Conservation (phyloP, 1,140 invertebrate genomes). For the Brachionus sp. region DNA sequence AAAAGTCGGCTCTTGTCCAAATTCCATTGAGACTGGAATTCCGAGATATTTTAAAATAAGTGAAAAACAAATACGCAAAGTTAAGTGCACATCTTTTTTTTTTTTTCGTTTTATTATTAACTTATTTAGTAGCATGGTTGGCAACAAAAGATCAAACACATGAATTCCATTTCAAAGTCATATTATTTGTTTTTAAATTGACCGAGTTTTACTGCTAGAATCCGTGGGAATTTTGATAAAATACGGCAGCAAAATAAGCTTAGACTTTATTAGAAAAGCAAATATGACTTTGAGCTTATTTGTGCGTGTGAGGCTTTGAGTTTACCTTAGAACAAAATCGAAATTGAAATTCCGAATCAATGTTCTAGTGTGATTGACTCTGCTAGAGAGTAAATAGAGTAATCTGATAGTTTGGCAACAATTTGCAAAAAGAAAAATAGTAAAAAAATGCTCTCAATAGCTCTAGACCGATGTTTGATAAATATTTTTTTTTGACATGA, state of each 20-base stretch:
- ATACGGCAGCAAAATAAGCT: not conserved
- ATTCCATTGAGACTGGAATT: slow-evolving; percentile 27
- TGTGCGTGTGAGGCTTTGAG: not conserved
- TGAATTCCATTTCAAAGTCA: not conserved
- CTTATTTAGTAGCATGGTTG: not conserved
- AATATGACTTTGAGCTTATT: slow-evolving; percentile 26
- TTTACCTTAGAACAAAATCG: slow-evolving; percentile 16
- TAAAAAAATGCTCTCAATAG: not conserved
- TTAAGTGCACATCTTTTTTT: slow-evolving; percentile 36
- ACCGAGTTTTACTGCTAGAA: slow-evolving; percentile 7
- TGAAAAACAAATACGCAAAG: slow-evolving; percentile 33
- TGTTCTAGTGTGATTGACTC: slow-evolving; percentile 7
- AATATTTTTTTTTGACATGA: slow-evolving; percentile 3
- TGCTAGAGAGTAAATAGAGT: not conserved
- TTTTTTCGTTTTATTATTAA: not conserved
- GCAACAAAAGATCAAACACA: slow-evolving; percentile 18
- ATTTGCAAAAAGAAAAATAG: not conserved
- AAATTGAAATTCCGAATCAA: not conserved
- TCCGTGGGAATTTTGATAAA: slow-evolving; percentile 24
- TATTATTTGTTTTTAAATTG: slow-evolving; percentile 22
- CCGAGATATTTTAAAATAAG: slow-evolving; percentile 17
- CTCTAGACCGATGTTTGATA: not conserved
- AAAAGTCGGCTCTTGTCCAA: not conserved
- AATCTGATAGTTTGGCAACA: slow-evolving; percentile 2
- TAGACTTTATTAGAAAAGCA: slow-evolving; percentile 8